Conservation (phyloP, 2,797 vertebrate genomes). For the Xiphorhynchus erythropygius region DNA sequence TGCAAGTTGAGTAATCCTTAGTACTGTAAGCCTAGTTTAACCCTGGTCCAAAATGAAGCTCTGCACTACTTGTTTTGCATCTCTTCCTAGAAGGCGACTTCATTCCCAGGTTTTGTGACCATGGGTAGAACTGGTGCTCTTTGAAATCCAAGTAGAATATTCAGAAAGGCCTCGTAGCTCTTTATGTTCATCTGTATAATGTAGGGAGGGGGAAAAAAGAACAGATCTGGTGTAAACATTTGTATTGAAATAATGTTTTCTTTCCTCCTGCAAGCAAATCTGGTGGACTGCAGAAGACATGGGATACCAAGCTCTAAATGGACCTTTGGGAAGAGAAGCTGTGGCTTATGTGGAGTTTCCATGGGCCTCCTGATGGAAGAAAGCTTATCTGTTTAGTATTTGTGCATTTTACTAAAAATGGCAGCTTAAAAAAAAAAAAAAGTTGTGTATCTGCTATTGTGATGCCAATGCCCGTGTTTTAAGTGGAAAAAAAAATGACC, state of each 20-base stretch:
- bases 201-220: background rate
- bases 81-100: conserved; percentile 62
- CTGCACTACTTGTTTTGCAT: conserved; percentile 64
- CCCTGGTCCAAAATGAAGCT: conserved; percentile 48
- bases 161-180: conserved; percentile 69
- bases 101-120: conserved; percentile 67
- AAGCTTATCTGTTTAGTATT: conserved; percentile 89
- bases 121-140: conserved; percentile 77
- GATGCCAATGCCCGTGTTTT: conserved; percentile 96
- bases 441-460: conserved; percentile 96
- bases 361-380: conserved; percentile 82
- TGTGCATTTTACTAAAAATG: conserved; percentile 92
- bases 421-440: conserved; percentile 84
- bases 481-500: conserved; percentile 91
- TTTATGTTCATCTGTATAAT: conserved; percentile 69
- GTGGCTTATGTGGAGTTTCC: conserved; percentile 80
- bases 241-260: conserved; percentile 78
- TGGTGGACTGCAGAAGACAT: conserved; percentile 75
- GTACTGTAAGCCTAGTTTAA: conserved; percentile 53
- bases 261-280: conserved; percentile 79
- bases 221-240: conserved; percentile 69
- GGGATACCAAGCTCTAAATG: conserved; percentile 78
- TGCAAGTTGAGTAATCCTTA: conserved; percentile 33
- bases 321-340: conserved; percentile 81
- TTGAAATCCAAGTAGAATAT: conserved; percentile 67